Percentiles rank a stretch among this genome's conserved stretches.
Evolutionary conservation across 2,113 vertebrate species (phyloP).

Genomic region (Terrapene triunguis): DNA sequence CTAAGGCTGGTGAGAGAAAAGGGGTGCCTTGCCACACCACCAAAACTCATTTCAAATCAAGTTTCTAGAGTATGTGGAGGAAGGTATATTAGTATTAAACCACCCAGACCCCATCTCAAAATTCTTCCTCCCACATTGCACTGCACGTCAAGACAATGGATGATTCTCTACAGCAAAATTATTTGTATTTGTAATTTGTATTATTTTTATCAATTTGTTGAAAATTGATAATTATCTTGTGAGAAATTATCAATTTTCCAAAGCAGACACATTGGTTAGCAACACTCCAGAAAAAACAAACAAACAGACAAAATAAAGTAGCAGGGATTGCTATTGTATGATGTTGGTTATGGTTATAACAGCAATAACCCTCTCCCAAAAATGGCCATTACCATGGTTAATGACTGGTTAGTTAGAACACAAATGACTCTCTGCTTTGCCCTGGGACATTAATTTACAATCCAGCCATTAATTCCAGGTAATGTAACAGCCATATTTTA

Average conservation of each 20-base stretch:
- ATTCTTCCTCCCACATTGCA: not conserved
- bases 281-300: not conserved
- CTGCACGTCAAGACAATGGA: not conserved
- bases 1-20: too few species aligned
- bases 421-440: slow-evolving; percentile 20
- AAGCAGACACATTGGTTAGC: not conserved
- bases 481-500: slow-evolving; percentile 5
- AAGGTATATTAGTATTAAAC: not conserved
- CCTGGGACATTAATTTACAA: slow-evolving; percentile 14
- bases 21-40: not conserved
- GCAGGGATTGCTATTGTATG: not conserved
- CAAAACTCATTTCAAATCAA: not conserved
- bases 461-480: slow-evolving; percentile 48
- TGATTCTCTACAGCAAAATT: not conserved
- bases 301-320: not conserved
- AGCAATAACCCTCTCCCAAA: slow-evolving; percentile 26
- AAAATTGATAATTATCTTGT: not conserved
- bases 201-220: not conserved
- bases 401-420: not conserved
- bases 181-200: not conserved
- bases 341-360: not conserved
- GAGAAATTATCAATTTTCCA: not conserved
- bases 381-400: slow-evolving; percentile 35
- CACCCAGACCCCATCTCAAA: not conserved
- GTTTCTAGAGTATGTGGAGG: not conserved